Conservation (phyloP, 2,797 vertebrate genomes). For the Heteromormyrus szaboi region DNA sequence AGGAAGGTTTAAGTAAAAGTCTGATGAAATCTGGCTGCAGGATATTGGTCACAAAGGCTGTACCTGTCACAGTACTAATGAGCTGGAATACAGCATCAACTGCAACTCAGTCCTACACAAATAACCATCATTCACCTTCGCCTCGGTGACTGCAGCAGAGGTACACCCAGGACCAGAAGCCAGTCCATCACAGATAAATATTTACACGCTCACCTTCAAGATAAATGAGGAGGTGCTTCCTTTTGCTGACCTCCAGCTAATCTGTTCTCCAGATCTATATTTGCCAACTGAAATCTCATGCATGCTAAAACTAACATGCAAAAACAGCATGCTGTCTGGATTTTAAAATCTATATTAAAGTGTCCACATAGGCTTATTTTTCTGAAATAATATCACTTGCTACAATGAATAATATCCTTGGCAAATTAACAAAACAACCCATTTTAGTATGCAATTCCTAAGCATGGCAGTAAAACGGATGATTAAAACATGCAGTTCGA, state of each 20-base stretch:
- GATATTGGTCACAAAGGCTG: not conserved
- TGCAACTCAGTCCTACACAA: not conserved
- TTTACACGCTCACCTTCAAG: not conserved
- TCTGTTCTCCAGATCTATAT: not conserved
- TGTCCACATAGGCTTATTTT: not conserved
- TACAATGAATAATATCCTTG: not conserved
- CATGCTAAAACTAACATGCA: not conserved
- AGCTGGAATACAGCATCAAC: not conserved
- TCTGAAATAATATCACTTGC: not conserved
- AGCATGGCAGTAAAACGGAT: not conserved
- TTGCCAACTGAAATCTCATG: not conserved
- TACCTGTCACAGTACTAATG: not conserved
- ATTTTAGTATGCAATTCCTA: not conserved
- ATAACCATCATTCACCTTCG: not conserved
- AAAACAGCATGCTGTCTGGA: not conserved
- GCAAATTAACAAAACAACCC: not conserved
- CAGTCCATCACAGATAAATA: not conserved
- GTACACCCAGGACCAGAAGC: not conserved
- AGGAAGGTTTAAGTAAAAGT: not conserved
- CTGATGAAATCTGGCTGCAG: not conserved
- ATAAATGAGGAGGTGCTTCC: not conserved
- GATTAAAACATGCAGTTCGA: constrained; percentile 30
- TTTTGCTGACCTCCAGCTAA: not conserved
- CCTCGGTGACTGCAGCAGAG: not conserved
- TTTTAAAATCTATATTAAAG: not conserved